These are phyloP conservation scores for Pipistrellus pipistrellus DNA, from an alignment of 2,797 vertebrate species.

Conservation along the genomic window DNA sequence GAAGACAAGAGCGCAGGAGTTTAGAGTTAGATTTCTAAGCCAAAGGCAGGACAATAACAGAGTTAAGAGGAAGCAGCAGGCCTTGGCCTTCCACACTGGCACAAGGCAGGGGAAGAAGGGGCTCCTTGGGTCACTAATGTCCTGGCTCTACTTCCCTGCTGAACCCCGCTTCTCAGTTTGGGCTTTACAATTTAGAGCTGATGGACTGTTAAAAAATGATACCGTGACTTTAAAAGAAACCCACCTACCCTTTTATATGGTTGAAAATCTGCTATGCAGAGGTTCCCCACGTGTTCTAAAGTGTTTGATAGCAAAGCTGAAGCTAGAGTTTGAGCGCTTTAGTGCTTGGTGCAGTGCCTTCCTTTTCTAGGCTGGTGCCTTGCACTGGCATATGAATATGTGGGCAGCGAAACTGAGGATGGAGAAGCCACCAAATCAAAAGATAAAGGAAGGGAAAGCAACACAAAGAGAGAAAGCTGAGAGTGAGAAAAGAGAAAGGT, in stretches of 20 bases:
- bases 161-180: not conserved
- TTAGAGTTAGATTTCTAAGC: not conserved
- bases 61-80: not conserved
- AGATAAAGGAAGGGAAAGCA: not conserved
- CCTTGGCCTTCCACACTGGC: fast-evolving
- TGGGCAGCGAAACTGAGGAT: not conserved
- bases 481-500: not conserved
- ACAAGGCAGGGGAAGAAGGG: not conserved
- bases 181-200: not conserved
- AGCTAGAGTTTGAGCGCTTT: not conserved
- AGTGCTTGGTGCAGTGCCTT: not conserved
- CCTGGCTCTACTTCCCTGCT: not conserved
- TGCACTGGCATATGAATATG: too few relatives aligned
- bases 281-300: not conserved
- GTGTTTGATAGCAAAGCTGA: not conserved
- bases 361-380: too few relatives aligned
- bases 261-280: not conserved
- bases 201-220: not conserved
- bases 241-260: not conserved
- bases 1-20: not conserved
- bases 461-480: not conserved
- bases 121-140: not conserved
- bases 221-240: not conserved
- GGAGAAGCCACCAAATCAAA: not conserved
- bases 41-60: not conserved